A percentile compares a stretch with the other conserved stretches of the same genome.
phyloP scores from a whole-genome alignment of 2,888 invertebrate species.

The Margaritifera margaritifera region DNA sequence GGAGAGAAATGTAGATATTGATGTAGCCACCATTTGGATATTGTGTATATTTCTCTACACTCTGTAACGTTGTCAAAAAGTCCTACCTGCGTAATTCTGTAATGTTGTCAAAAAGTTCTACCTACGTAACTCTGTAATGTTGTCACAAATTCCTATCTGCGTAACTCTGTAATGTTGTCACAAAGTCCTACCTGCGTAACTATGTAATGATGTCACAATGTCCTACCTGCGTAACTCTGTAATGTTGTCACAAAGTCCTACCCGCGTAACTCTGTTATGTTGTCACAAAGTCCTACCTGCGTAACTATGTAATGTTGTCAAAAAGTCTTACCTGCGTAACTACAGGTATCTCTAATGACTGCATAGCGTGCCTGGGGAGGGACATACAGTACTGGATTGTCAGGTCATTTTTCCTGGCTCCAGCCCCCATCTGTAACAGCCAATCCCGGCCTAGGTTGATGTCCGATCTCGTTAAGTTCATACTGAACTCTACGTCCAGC shows the following conservation, averaged over 20 bases:
- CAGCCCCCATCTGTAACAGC: conserved; percentile 54
- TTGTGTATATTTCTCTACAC: no score
- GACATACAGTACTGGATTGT: conserved; percentile 59
- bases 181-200: conserved; percentile 29
- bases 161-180: conserved; percentile 26
- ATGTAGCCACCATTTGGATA: no score
- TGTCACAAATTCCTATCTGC: neutral
- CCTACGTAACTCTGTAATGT: conserved; percentile 31
- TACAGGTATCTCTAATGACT: conserved; percentile 40
- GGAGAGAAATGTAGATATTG: no score
- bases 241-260: neutral
- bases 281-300: conserved; percentile 1
- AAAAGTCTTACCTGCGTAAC: conserved; percentile 29
- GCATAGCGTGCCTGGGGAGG: conserved; percentile 40
- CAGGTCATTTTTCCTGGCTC: conserved; percentile 37
- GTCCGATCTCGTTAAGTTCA: conserved; percentile 29
- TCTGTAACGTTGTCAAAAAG: no score
- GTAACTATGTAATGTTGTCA: conserved; percentile 26
- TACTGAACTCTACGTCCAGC: conserved; percentile 49
- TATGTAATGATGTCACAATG: neutral
- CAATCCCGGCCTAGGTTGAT: conserved; percentile 43
- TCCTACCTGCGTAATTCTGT: conserved; percentile 29
- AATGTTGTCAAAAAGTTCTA: neutral
- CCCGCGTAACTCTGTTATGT: conserved; percentile 31
- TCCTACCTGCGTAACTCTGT: conserved; percentile 32